Base-by-base conservation (phyloP, 1,140 invertebrate genomes). In the Drosophila erecta region DNA sequence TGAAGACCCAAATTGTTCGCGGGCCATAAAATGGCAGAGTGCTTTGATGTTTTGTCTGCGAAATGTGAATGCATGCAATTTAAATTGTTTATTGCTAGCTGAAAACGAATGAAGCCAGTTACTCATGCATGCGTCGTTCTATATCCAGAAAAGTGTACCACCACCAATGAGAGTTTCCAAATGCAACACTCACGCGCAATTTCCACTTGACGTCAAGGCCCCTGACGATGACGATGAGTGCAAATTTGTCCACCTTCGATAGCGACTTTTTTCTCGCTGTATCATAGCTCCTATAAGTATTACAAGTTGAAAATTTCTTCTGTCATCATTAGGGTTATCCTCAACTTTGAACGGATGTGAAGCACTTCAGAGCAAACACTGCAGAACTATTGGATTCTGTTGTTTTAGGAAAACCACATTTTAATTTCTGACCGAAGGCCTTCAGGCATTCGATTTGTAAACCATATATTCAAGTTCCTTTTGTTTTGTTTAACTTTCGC, bases 191-290 rank as follows among this genome's bases (percentile, higher is more conserved):
- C n/a, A 17, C 14, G 33, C 44, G 10, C 3, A 20, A n/a, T 24
- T 35, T 47, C 41, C 33, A 12, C 33, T 65, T 12, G 15, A 15
- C 33, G 30, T 35, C 33, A 11, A n/a, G n/a, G n/a, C n/a, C n/a
- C n/a, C n/a, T n/a, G n/a, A n/a, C n/a, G n/a, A n/a, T n/a, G n/a
- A n/a, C 17, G 38, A 24, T 33, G 53, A 43, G 43, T 64, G 59
- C 41, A 38, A 50, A 30, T 55, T 65, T 47, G 35, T 2, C 6
- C 60, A 46, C 46, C 61, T 54, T 69, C 47, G 64, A 69, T 56
- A 69, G 55, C 55, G 66, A 44, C 20, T 44, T 43, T 50, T 58
- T 65, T 67, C 30, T 57, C 64, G 56, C 56, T 70, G 43, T 33
- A 35, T 15, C 10, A 17, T 5, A 50, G 27, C 12, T 33, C 47